Evolutionary conservation across 2,113 vertebrate genomes (phyloP).

Genomic region (Python bivittatus): DNA sequence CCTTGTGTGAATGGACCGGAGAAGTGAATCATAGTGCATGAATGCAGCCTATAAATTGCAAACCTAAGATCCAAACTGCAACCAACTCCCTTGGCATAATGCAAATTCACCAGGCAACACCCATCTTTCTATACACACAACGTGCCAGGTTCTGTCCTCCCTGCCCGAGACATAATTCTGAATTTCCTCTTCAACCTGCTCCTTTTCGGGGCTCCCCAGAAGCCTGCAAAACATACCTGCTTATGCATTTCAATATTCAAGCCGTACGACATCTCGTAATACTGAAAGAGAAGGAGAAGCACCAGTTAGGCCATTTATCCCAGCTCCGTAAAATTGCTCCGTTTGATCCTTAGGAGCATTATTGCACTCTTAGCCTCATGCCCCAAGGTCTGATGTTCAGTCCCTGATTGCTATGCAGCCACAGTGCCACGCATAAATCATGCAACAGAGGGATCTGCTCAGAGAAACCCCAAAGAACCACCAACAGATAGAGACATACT

Average conservation of each 20-base stretch:
- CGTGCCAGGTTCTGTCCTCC: not conserved
- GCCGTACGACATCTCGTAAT: constrained; percentile 80
- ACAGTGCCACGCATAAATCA: not conserved
- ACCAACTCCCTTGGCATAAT: not conserved
- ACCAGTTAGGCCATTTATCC: not conserved
- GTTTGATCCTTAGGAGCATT: not conserved
- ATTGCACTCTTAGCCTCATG: not conserved
- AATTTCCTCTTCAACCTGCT: not conserved
- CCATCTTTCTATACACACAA: not conserved
- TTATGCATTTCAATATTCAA: constrained; percentile 82
- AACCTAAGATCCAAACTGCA: not conserved
- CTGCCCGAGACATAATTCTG: too few relatives aligned
- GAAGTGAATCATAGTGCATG: not conserved
- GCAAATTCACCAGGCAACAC: not conserved
- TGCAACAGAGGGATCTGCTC: not conserved
- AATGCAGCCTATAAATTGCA: not conserved
- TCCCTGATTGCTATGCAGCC: rapidly evolving
- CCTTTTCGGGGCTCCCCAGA: not conserved
- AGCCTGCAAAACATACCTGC: constrained; percentile 63
- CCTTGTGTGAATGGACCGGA: not conserved
- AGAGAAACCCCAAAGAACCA: not conserved
- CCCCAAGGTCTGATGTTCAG: not conserved
- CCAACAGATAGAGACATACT: not conserved
- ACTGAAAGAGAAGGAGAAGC: constrained; percentile 61
- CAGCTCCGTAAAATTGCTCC: not conserved